Evolutionary conservation across 2,888 invertebrate species (phyloP).

Genomic region (Fragum sueziense): DNA sequence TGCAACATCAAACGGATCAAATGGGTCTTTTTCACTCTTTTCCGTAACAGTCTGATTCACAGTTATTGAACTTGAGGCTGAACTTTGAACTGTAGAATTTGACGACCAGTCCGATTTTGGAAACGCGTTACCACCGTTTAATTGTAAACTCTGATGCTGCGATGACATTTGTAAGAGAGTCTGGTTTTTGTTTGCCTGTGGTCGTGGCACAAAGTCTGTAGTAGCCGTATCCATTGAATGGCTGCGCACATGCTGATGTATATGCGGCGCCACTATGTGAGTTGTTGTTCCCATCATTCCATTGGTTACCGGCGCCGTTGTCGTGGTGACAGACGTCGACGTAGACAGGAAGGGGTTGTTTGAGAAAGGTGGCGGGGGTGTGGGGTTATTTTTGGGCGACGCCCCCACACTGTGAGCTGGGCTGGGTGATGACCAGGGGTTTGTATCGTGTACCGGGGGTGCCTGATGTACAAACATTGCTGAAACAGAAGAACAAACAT

Average conservation of each 20-base stretch:
- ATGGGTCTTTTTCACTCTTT: conserved; percentile 30
- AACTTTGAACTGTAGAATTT: conserved; percentile 17
- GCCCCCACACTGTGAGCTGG: conserved; percentile 28
- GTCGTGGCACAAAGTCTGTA: conserved; percentile 15
- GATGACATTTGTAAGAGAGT: conserved; percentile 75
- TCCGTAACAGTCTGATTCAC: conserved; percentile 19
- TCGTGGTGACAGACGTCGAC: conserved; percentile 28
- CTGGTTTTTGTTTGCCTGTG: conserved; percentile 64
- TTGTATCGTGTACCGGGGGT: conserved; percentile 70
- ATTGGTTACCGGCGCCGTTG: conserved; percentile 41
- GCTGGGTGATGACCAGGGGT: conserved; percentile 69
- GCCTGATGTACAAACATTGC: conserved; percentile 49
- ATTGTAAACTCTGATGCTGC: conserved; percentile 81
- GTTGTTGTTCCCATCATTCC: conserved; percentile 34
- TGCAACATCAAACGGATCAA: conserved; percentile 92
- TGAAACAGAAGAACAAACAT: conserved; percentile 19
- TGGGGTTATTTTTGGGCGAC: conserved; percentile 25
- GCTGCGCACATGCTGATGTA: conserved; percentile 73
- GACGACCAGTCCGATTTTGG: conserved; percentile 48
- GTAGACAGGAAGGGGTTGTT: conserved; percentile 67
- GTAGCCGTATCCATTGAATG: conserved; percentile 78
- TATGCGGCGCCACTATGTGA: conserved; percentile 42
- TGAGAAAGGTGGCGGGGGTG: conserved; percentile 55
- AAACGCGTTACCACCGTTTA: conserved; percentile 64
- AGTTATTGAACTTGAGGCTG: conserved; percentile 49